Conservation (phyloP, 2,113 vertebrate species). For the Seriola aureovittata region DNA sequence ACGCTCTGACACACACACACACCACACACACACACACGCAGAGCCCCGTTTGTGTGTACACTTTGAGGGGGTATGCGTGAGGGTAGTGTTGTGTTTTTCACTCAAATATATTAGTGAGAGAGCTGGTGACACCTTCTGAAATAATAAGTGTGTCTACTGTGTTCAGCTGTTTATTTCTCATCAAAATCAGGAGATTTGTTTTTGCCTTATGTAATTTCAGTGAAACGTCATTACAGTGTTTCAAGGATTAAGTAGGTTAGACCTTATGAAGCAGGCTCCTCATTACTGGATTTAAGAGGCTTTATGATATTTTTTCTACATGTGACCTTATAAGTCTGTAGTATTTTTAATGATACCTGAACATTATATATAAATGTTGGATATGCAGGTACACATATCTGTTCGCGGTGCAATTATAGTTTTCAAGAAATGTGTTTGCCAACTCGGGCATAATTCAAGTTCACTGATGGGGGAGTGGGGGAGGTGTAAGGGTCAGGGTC, state of each 20-base stretch:
- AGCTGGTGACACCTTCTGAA: background rate
- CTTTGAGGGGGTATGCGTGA: background rate
- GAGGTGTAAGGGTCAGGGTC: conserved; percentile 65
- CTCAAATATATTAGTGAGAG: conserved; percentile 9
- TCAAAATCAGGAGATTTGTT: background rate
- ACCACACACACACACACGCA: too few relatives aligned
- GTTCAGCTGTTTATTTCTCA: background rate
- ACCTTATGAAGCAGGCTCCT: background rate
- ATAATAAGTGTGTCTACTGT: background rate
- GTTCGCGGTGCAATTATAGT: too few relatives aligned
- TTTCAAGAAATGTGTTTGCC: background rate
- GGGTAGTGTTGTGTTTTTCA: conserved; percentile 19
- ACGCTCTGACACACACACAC: conserved; percentile 8
- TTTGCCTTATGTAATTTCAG: background rate
- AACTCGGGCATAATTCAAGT: conserved; percentile 28
- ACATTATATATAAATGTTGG: background rate
- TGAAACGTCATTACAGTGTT: background rate
- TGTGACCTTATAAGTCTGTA: background rate
- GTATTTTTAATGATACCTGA: background rate
- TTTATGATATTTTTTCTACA: too few relatives aligned
- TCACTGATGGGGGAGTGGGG: conserved; percentile 16
- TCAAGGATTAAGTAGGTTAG: too few relatives aligned
- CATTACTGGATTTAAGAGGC: too few relatives aligned
- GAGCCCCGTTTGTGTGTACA: conserved; percentile 10
- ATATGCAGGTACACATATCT: background rate